Conservation (phyloP, 2,113 vertebrate genomes). For the Dissostichus mawsoni region DNA sequence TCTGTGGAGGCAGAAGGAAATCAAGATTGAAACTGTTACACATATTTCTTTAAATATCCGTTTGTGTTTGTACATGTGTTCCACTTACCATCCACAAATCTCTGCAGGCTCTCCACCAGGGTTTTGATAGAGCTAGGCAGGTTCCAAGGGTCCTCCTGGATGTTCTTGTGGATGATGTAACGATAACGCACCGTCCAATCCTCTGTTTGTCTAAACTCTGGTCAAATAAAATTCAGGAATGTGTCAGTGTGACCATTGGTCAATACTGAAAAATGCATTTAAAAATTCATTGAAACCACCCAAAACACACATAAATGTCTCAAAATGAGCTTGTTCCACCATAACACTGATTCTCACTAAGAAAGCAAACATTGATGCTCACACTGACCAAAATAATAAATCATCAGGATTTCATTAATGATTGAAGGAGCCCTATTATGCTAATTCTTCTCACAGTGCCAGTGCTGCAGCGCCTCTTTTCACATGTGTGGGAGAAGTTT, state of each 20-base stretch:
- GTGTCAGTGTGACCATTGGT: neutral
- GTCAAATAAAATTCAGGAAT: slow-evolving; percentile 43
- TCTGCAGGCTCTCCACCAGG: slow-evolving; percentile 94
- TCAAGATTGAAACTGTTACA: slow-evolving; percentile 10
- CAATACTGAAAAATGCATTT: too few species aligned
- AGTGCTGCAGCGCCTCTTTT: too few species aligned
- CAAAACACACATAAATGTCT: too few species aligned
- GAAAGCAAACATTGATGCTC: too few species aligned
- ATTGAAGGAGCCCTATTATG: too few species aligned
- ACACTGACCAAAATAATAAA: too few species aligned
- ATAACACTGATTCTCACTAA: too few species aligned
- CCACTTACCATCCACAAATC: slow-evolving; percentile 92
- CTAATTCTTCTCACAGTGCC: too few species aligned
- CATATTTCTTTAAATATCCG: neutral
- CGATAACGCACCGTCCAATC: slow-evolving; percentile 91
- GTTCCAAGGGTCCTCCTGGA: slow-evolving; percentile 99
- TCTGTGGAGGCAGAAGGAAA: slow-evolving; percentile 83
- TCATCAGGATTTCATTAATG: too few species aligned
- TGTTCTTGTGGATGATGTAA: slow-evolving; percentile 92
- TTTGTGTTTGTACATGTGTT: neutral
- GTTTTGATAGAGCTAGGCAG: slow-evolving; percentile 93
- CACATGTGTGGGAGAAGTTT: too few species aligned
- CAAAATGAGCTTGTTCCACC: too few species aligned
- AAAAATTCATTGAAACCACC: too few species aligned
- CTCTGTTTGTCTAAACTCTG: slow-evolving; percentile 96